Conservation (phyloP, 2,888 invertebrate genomes). For the Scaptomyza flava region DNA sequence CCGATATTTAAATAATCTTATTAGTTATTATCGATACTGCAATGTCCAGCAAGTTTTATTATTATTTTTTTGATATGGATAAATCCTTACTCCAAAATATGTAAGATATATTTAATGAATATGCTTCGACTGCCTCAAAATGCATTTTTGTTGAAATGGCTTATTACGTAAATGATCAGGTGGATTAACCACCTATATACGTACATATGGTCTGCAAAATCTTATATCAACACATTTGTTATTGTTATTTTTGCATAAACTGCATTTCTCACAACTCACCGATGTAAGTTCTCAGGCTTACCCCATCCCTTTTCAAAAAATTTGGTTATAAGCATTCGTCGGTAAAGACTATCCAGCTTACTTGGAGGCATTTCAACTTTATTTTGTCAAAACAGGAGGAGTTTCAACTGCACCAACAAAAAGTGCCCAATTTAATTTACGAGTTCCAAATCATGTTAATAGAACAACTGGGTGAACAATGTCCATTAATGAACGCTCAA, state of each 20-base stretch:
- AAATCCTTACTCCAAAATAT: not conserved
- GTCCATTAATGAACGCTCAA: conserved; percentile 7
- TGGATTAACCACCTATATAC: conserved; percentile 7
- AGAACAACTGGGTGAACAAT: conserved; percentile 15
- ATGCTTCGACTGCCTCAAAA: not conserved
- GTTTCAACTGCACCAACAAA: conserved; percentile 23
- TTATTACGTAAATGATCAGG: conserved; percentile 39
- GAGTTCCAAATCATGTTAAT: conserved; percentile 21
- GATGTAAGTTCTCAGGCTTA: conserved; percentile 94
- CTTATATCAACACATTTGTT: conserved; percentile 1
- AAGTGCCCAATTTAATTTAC: conserved; percentile 20
- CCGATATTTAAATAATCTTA: conserved; percentile 12
- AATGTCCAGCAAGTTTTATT: conserved; percentile 13
- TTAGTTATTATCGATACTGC: conserved; percentile 27
- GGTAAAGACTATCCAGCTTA: conserved; percentile 91
- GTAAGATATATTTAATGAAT: not conserved
- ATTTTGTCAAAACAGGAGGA: conserved; percentile 26
- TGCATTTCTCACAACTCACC: conserved; percentile 85
- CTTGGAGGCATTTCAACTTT: conserved; percentile 86
- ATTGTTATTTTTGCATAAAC: not conserved
- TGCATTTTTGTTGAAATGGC: not conserved
- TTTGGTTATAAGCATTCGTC: conserved; percentile 93
- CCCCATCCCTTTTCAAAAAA: conserved; percentile 99
- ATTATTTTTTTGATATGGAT: conserved; percentile 25
- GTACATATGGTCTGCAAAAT: conserved; percentile 4